Percentiles rank a stretch among this genome's conserved stretches.
These are phyloP conservation scores for Bathynomus jamesi DNA, from an alignment of 1,140 invertebrate species.

Conservation along the genomic window DNA sequence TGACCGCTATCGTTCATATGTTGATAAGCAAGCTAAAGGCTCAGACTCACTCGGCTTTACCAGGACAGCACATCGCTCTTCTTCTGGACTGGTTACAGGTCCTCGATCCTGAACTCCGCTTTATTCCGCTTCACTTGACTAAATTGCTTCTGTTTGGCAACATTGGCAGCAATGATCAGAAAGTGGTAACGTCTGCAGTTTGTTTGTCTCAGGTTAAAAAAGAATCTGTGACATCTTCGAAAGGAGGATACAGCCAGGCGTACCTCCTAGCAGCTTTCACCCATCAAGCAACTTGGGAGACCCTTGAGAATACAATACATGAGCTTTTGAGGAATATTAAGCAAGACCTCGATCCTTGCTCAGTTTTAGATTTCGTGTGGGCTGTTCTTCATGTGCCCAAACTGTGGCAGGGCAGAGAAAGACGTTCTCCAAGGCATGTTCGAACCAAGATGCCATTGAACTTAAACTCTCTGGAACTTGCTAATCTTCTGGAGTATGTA, in stretches of 20 bases:
- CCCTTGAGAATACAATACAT: slow-evolving; percentile 63
- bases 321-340: slow-evolving; percentile 47
- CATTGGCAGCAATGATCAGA: slow-evolving; percentile 8
- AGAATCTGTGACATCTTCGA: background rate
- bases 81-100: slow-evolving; percentile 80
- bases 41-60: background rate
- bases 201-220: background rate
- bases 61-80: slow-evolving; percentile 46
- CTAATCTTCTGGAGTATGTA: slow-evolving; percentile 26
- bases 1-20: slow-evolving; percentile 29
- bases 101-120: slow-evolving; percentile 66
- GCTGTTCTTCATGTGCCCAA: slow-evolving; percentile 81
- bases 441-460: slow-evolving; percentile 59
- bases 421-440: slow-evolving; percentile 60
- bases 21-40: slow-evolving; percentile 22
- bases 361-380: slow-evolving; percentile 81
- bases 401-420: slow-evolving; percentile 88
- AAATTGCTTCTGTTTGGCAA: slow-evolving; percentile 29
- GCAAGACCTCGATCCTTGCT: slow-evolving; percentile 54
- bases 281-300: slow-evolving; percentile 83
- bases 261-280: slow-evolving; percentile 76
- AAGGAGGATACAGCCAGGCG: slow-evolving; percentile 42
- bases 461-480: slow-evolving; percentile 21
- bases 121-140: slow-evolving; percentile 18
- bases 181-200: background rate